Evolutionary conservation across 92 coral and sea anemone genomes (phyloP).

Genomic region (Porites divaricata): DNA sequence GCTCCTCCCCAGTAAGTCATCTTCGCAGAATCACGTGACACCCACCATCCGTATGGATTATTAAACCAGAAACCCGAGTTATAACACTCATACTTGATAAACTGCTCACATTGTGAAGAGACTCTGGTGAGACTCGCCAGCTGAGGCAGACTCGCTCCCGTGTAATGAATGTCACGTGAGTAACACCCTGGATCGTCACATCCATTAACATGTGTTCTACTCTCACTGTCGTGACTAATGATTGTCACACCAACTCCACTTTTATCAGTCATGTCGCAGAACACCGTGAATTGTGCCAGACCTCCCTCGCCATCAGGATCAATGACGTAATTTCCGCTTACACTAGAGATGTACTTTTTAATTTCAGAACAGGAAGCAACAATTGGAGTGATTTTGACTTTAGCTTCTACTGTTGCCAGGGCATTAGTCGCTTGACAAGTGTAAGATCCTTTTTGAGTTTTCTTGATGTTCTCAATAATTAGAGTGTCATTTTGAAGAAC

Average conservation of each 20-base stretch:
- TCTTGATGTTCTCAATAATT: not conserved
- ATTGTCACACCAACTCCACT: conserved; percentile 55
- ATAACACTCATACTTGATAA: conserved; percentile 59
- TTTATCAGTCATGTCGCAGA: conserved; percentile 28
- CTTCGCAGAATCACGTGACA: conserved; percentile 15
- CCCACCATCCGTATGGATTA: too few relatives aligned
- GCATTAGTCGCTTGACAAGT: not conserved
- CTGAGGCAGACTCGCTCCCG: conserved; percentile 52
- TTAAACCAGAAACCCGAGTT: too few relatives aligned
- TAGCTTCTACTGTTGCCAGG: not conserved
- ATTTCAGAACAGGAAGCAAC: not conserved
- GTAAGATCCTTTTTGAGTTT: not conserved
- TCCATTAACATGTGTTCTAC: conserved; percentile 32
- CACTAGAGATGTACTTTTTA: not conserved
- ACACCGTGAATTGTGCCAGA: conserved; percentile 43
- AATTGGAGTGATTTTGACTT: not conserved
- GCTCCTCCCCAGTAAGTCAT: conserved; percentile 28
- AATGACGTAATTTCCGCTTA: conserved; percentile 48
- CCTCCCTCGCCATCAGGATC: conserved; percentile 62
- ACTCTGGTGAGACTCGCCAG: conserved; percentile 50
- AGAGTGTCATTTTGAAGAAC: not conserved
- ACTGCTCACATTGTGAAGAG: conserved; percentile 62
- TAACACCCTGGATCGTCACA: conserved; percentile 7
- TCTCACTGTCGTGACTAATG: conserved; percentile 71
- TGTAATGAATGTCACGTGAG: conserved; percentile 42